Evolutionary conservation across 2,888 invertebrate species (phyloP).

Genomic region (Coleophora flavipennella): DNA sequence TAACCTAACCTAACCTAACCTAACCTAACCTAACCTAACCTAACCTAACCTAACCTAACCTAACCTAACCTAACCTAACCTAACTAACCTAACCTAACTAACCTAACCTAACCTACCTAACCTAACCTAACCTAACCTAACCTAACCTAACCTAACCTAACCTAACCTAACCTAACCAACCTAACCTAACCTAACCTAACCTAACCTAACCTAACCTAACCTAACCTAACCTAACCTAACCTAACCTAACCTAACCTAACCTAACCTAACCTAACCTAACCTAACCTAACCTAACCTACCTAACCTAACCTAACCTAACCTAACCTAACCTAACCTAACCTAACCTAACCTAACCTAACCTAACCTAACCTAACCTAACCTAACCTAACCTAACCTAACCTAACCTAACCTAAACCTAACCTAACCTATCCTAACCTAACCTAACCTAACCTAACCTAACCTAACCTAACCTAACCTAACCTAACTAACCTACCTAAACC

Average conservation of each 20-base stretch:
- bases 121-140: slow-evolving; percentile 12
- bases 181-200: slow-evolving; percentile 10
- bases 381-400: slow-evolving; percentile 14
- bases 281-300: slow-evolving; percentile 14
- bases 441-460: slow-evolving; percentile 11
- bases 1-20: slow-evolving; percentile 19
- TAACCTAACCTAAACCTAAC: slow-evolving; percentile 13
- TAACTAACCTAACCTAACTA: slow-evolving; percentile 12
- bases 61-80: slow-evolving; percentile 13
- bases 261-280: slow-evolving; percentile 15
- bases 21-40: slow-evolving; percentile 14
- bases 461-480: slow-evolving; percentile 9
- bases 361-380: slow-evolving; percentile 13
- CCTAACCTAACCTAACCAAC: slow-evolving; percentile 10
- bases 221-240: slow-evolving; percentile 17
- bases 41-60: slow-evolving; percentile 10
- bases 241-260: slow-evolving; percentile 17
- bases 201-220: slow-evolving; percentile 14
- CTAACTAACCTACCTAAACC: slow-evolving; percentile 11
- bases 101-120: slow-evolving; percentile 11
- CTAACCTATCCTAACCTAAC: slow-evolving; percentile 13
- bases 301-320: slow-evolving; percentile 16
- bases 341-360: slow-evolving; percentile 14
- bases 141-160: slow-evolving; percentile 17
- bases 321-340: slow-evolving; percentile 14